phyloP scores from a whole-genome alignment of 2,888 invertebrate genomes.

The Drosophila kokeensis region DNA sequence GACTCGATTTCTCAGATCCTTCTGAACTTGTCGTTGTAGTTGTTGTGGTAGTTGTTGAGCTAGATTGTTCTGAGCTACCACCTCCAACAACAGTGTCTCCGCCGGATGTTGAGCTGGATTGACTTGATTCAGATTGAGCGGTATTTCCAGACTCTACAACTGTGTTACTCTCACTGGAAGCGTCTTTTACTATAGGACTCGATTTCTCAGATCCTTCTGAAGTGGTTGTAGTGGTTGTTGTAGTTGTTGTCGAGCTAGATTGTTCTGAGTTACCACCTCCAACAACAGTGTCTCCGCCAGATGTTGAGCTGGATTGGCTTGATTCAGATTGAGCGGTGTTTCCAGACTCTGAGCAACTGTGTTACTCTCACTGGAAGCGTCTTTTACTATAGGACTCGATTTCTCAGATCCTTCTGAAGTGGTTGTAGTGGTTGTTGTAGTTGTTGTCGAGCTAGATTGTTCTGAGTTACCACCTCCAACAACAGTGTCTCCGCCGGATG shows the following conservation, averaged over 20 bases:
- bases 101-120: not conserved
- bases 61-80: constrained; percentile 4
- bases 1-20: not conserved
- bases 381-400: not conserved
- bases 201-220: not conserved
- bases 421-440: no score
- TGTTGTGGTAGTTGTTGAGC: constrained; percentile 11
- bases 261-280: not conserved
- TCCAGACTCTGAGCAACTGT: not conserved
- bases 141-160: constrained; percentile 10
- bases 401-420: no score
- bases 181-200: not conserved
- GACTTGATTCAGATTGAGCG: constrained; percentile 6
- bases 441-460: no score
- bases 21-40: constrained; percentile 5
- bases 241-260: not conserved
- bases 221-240: not conserved
- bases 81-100: not conserved
- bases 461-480: no score
- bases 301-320: not conserved
- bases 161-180: constrained; percentile 1
- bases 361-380: not conserved
- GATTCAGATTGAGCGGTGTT: not conserved
- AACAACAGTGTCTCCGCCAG: not conserved
- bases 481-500: no score